Base-by-base conservation (phyloP, 2,888 invertebrate species). In the Stenichneumon culpator region DNA sequence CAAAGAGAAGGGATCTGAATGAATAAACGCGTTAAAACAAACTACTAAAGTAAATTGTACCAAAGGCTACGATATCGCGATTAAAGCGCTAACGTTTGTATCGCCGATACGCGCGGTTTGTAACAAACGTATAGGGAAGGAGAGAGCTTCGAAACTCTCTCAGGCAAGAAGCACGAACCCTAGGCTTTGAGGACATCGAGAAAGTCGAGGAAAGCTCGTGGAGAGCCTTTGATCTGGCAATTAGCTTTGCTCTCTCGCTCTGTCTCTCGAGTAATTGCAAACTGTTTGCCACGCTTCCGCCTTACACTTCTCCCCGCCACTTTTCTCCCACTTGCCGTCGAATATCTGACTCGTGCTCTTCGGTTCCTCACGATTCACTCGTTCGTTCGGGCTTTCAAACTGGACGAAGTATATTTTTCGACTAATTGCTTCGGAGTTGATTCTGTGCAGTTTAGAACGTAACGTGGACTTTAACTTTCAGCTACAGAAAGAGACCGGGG, bases 211-310 rank as follows among this genome's bases (percentile, higher is more conserved):
- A 82, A 81, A 70, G 79, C 77, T 72, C 79, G 63, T 60, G 52
- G 79, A 77, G 50, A 77, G 82, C 86, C 87, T 88, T 87, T 88
- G 88, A 88, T 88, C 87, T 75, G 79, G 87, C 87, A 88, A 87
- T 87, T 88, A 88, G 83, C 87, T 87, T 86, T 83, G 81, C 72
- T 67, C 67, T 67, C 67, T 28, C 16, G n/a, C 32, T n/a, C 52
- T 52, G n/a, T 19, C 19, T 6, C 32, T 65, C 63, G 65, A 36
- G 52, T 22, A 52, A 36, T 67, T 50, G 63, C 50, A 39, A 75
- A 67, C 52, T 75, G 52, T 65, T 77, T 75, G 77, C 52, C 77
- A 52, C 67, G 36, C 16, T 63, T 32, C 32, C 28, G 28, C 32
- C 63, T 32, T 63, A 39, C 52, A 39, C 67, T 11, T 39, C 25